Evolutionary conservation across 2,888 invertebrate genomes (phyloP).

Genomic region (Clivina fossor): DNA sequence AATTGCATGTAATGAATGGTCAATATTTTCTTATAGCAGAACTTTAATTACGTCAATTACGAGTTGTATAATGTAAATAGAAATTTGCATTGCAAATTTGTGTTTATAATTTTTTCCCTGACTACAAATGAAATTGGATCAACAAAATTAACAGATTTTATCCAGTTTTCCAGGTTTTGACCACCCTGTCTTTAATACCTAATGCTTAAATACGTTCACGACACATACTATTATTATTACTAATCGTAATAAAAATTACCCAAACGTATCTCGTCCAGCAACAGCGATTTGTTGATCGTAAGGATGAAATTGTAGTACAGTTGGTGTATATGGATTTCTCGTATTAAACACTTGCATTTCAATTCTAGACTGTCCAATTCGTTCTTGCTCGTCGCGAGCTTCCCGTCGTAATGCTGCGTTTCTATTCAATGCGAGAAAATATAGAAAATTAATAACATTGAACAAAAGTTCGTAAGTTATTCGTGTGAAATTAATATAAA

Average conservation of each 20-base stretch:
- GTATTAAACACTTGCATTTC: constrained; percentile 84
- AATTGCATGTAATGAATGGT: too few relatives aligned
- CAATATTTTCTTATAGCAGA: too few relatives aligned
- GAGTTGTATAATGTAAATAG: too few relatives aligned
- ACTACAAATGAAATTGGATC: too few relatives aligned
- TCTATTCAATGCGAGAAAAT: too few relatives aligned
- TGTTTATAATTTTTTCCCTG: too few relatives aligned
- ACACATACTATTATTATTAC: constrained; percentile 5
- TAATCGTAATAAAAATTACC: constrained; percentile 54
- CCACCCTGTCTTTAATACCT: too few relatives aligned
- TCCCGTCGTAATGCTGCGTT: constrained; percentile 71
- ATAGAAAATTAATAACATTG: too few relatives aligned
- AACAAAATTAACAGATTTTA: too few relatives aligned
- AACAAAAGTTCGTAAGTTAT: not conserved
- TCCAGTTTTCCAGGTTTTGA: too few relatives aligned
- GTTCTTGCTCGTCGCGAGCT: constrained; percentile 64
- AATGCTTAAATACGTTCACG: not conserved
- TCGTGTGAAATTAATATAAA: not conserved
- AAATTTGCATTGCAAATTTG: too few relatives aligned
- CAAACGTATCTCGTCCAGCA: constrained; percentile 81
- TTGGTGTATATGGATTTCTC: constrained; percentile 75
- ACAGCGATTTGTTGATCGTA: constrained; percentile 88
- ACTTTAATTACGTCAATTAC: too few relatives aligned
- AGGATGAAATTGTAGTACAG: constrained; percentile 82
- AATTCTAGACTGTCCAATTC: constrained; percentile 62